Percentiles rank a stretch among this genome's conserved stretches.
These are phyloP conservation scores for Pristionchus mayeri DNA, from an alignment of 2,888 invertebrate genomes.

Conservation along the genomic window DNA sequence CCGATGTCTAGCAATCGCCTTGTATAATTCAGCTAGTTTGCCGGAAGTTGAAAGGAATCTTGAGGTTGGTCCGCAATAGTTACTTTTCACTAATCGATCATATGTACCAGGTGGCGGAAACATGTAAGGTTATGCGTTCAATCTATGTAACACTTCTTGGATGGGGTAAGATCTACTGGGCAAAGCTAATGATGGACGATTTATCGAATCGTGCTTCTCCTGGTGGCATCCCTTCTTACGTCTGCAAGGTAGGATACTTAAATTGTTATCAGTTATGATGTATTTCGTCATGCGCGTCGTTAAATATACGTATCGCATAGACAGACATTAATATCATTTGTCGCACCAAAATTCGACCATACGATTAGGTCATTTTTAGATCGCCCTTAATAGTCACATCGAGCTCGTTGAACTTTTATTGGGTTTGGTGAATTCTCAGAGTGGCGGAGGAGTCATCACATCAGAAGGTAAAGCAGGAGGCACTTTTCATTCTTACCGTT, in stretches of 20 bases:
- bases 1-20: slow-evolving; percentile 17
- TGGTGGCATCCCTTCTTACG: background rate
- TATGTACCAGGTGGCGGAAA: background rate
- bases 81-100: background rate
- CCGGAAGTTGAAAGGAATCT: background rate
- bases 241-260: background rate
- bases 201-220: background rate
- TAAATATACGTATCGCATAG: no score
- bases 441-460: background rate
- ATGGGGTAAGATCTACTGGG: background rate
- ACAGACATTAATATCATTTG: no score
- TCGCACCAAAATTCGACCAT: no score
- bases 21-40: background rate
- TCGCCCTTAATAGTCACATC: background rate
- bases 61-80: background rate
- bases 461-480: background rate
- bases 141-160: background rate
- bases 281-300: no score
- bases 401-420: background rate
- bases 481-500: background rate
- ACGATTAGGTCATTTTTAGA: background rate
- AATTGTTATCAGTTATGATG: background rate
- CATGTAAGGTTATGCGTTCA: background rate
- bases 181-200: background rate
- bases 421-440: background rate